Conservation (phyloP, 2,797 vertebrate genomes). For the Emydoidea blandingii region DNA sequence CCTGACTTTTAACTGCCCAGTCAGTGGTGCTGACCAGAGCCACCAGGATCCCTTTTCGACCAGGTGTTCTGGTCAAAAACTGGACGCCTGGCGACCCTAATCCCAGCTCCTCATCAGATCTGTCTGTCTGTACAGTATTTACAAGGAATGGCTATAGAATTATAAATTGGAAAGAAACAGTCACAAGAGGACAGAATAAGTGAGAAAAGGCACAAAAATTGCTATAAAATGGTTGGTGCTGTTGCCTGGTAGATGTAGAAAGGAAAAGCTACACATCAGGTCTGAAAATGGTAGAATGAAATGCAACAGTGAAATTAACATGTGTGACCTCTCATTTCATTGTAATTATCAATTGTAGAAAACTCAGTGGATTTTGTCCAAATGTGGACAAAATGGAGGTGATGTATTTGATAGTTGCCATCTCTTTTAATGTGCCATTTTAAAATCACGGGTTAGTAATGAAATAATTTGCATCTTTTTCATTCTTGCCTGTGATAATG, state of each 20-base stretch:
- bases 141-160: neutral
- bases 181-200: neutral
- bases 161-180: neutral
- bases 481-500: neutral
- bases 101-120: neutral
- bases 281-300: neutral
- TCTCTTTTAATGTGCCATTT: neutral
- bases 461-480: neutral
- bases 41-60: neutral
- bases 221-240: neutral
- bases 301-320: neutral
- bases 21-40: neutral
- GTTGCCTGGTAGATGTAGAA: neutral
- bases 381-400: neutral
- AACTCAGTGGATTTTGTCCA: neutral
- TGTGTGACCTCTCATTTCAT: neutral
- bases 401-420: neutral
- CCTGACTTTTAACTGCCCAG: too few relatives aligned
- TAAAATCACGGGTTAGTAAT: neutral
- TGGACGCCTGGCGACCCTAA: neutral
- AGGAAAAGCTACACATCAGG: neutral
- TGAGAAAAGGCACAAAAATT: neutral
- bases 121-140: neutral
- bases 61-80: too few relatives aligned
- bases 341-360: neutral